A percentile compares a stretch with the other conserved stretches of the same genome.
phyloP scores from a whole-genome alignment of 2,113 vertebrate genomes.

The Dicentrarchus labrax region DNA sequence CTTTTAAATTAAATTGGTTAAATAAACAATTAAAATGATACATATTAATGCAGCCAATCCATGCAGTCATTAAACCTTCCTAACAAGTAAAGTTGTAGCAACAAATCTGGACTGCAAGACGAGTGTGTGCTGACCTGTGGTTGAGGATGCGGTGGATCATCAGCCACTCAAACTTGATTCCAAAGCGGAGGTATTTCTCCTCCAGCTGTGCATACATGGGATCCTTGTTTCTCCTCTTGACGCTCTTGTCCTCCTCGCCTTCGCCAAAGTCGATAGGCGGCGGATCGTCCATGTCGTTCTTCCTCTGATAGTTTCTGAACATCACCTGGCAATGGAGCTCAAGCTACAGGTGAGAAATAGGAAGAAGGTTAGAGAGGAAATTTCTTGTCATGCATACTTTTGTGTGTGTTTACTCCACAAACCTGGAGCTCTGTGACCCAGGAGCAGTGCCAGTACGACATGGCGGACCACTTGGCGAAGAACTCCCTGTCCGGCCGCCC shows the following conservation, averaged over 20 bases:
- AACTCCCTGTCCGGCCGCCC: conserved; percentile 96
- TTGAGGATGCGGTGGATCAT: conserved; percentile 97
- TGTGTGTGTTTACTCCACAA: conserved; percentile 45
- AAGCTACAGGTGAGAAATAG: conserved; percentile 81
- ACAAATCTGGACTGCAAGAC: too few species aligned
- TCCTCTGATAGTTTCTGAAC: conserved; percentile 99
- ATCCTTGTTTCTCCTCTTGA: conserved; percentile 95
- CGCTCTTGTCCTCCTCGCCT: conserved; percentile 91
- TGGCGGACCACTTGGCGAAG: conserved; percentile 97
- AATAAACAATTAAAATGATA: neutral
- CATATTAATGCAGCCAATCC: neutral
- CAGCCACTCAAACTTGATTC: conserved; percentile 99
- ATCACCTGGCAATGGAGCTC: conserved; percentile 98
- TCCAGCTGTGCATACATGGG: conserved; percentile 95
- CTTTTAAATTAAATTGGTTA: neutral
- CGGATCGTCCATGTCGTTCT: conserved; percentile 99
- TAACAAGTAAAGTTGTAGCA: neutral
- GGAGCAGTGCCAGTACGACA: conserved; percentile 99
- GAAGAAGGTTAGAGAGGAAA: neutral
- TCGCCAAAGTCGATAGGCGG: conserved; percentile 93
- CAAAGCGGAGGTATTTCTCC: conserved; percentile 94
- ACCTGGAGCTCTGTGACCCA: conserved; percentile 99
- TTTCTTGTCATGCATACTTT: too few species aligned
- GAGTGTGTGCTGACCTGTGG: conserved; percentile 88
- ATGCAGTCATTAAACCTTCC: neutral